phyloP scores from a whole-genome alignment of 2,888 invertebrate species.

The Opisthograptis luteolata region DNA sequence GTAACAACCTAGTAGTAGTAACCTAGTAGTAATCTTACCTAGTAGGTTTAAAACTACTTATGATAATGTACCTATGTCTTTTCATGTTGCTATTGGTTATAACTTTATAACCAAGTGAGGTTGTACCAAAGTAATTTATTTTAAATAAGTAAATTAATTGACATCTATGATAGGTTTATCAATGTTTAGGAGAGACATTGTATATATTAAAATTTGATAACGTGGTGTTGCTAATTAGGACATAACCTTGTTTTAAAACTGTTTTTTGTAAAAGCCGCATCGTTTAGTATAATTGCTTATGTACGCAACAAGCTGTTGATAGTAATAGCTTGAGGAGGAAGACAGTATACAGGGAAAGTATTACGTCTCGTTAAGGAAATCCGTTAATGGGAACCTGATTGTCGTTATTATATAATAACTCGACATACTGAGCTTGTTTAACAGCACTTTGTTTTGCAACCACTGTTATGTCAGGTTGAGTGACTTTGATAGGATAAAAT shows the following conservation, averaged over 20 bases:
- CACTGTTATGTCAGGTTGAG: slow-evolving; percentile 40
- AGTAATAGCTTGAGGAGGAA: neutral
- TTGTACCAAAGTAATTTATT: too few relatives aligned
- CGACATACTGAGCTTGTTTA: slow-evolving; percentile 38
- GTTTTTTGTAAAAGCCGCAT: neutral
- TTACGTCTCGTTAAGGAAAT: slow-evolving; percentile 59
- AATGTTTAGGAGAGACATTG: too few relatives aligned
- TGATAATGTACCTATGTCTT: too few relatives aligned
- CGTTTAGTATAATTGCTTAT: neutral
- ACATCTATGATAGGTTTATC: too few relatives aligned
- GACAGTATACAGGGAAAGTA: slow-evolving; percentile 11
- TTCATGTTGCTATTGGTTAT: too few relatives aligned
- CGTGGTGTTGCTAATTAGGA: neutral
- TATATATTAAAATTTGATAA: neutral
- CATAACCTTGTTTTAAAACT: neutral
- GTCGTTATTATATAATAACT: slow-evolving; percentile 56
- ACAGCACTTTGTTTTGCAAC: slow-evolving; percentile 44
- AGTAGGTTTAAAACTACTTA: too few relatives aligned
- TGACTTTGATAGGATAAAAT: slow-evolving; percentile 31
- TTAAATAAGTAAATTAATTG: too few relatives aligned
- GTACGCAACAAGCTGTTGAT: slow-evolving; percentile 1
- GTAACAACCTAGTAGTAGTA: neutral
- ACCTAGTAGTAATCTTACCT: too few relatives aligned
- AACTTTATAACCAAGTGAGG: too few relatives aligned
- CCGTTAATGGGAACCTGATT: slow-evolving; percentile 50